Evolutionary conservation across 2,888 invertebrate genomes (phyloP).

Genomic region (Cataglyphis altisquamis): DNA sequence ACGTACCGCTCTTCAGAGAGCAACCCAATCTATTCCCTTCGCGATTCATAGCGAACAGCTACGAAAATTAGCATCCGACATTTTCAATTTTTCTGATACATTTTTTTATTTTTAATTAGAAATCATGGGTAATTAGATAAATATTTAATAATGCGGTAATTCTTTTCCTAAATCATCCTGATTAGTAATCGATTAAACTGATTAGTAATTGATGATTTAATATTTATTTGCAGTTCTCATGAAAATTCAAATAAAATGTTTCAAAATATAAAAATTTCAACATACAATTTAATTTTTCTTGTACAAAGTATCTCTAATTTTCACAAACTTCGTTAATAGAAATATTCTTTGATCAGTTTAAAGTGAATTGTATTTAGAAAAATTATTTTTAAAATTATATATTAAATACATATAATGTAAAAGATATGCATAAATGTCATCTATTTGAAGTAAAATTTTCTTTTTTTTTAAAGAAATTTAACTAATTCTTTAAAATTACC

Average conservation of each 20-base stretch:
- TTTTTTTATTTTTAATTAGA: neutral
- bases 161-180: neutral
- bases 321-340: neutral
- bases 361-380: neutral
- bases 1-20: constrained; percentile 4
- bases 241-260: neutral
- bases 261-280: neutral
- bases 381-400: neutral
- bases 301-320: neutral
- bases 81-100: neutral
- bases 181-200: neutral
- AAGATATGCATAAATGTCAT: neutral
- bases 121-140: constrained; percentile 2
- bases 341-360: neutral
- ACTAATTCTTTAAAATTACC: neutral
- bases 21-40: constrained; percentile 1
- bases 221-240: neutral
- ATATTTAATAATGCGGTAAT: neutral
- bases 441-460: neutral
- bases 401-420: neutral
- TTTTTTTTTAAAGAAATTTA: neutral
- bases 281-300: neutral
- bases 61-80: constrained; percentile 1
- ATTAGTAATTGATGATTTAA: neutral
- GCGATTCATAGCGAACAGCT: neutral